Conservation (phyloP, 2,888 invertebrate genomes). For the Luperina nickerlii region DNA sequence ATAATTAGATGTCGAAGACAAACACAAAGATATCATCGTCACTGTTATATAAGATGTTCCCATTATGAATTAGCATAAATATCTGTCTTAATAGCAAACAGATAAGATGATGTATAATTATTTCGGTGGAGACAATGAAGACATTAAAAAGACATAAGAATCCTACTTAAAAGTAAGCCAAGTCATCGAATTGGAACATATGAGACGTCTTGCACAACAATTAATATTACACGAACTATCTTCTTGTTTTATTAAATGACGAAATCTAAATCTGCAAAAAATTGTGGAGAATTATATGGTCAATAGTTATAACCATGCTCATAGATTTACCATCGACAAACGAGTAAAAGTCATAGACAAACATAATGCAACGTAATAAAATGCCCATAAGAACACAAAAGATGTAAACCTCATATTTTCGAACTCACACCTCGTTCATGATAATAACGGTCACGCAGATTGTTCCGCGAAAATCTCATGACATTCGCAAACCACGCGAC, state of each 20-base stretch:
- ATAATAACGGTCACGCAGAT: constrained; percentile 51
- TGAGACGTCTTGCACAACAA: not conserved
- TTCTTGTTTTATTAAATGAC: not conserved
- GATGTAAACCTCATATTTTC: constrained; percentile 16
- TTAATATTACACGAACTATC: not conserved
- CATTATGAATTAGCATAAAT: constrained; percentile 17
- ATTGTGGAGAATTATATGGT: not conserved
- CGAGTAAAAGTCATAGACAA: not conserved
- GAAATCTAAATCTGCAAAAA: not conserved
- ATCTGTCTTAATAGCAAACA: not conserved
- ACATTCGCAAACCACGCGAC: constrained; percentile 60
- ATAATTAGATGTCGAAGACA: constrained; percentile 15
- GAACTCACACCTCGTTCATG: constrained; percentile 35
- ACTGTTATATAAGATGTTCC: constrained; percentile 31
- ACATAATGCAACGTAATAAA: constrained; percentile 4
- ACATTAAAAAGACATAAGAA: constrained; percentile 45
- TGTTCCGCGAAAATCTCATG: constrained; percentile 54
- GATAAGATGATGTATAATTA: constrained; percentile 20
- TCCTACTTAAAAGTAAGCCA: not conserved
- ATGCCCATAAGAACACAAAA: constrained; percentile 9
- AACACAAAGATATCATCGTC: constrained; percentile 8
- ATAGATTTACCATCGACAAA: not conserved
- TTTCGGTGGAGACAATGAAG: constrained; percentile 43
- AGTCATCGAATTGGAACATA: not conserved
- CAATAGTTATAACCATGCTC: not conserved